These are phyloP conservation scores for Formica aserva DNA, from an alignment of 2,888 invertebrate genomes.

Conservation along the genomic window DNA sequence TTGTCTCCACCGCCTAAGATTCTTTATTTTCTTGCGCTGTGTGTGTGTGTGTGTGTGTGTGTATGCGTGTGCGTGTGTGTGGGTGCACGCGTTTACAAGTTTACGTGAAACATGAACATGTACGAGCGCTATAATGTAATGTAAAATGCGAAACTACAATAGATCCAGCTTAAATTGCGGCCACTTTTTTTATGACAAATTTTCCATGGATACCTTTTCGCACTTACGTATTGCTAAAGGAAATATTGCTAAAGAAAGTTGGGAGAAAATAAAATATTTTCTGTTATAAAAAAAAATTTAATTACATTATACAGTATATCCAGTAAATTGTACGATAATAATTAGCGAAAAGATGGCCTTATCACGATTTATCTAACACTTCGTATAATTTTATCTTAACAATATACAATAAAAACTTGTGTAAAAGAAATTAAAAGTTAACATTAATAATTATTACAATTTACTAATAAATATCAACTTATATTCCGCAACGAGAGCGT, in stretches of 20 bases:
- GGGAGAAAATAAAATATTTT: neutral
- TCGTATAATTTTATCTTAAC: constrained; percentile 4
- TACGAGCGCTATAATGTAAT: neutral
- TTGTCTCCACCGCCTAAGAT: constrained; percentile 71
- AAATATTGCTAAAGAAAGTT: neutral
- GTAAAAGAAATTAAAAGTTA: neutral
- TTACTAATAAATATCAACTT: neutral
- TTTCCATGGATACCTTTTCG: neutral
- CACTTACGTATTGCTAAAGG: no score
- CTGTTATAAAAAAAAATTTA: neutral
- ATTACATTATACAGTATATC: neutral
- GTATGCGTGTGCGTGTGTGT: no score
- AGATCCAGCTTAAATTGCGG: constrained; percentile 31
- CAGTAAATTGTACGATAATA: neutral
- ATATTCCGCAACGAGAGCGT: neutral
- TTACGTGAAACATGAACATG: constrained; percentile 17
- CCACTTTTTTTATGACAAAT: constrained; percentile 6
- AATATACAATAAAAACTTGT: neutral
- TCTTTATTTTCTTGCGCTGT: constrained; percentile 44
- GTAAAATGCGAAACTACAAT: neutral
- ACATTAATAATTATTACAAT: neutral
- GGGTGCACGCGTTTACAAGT: constrained; percentile 21
- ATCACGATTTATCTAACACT: neutral
- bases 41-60: neutral
- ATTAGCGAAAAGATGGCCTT: neutral